A percentile compares a stretch with the other conserved stretches of the same genome.
Evolutionary conservation across 2,888 invertebrate species (phyloP).

Genomic region (Magallana nippona): DNA sequence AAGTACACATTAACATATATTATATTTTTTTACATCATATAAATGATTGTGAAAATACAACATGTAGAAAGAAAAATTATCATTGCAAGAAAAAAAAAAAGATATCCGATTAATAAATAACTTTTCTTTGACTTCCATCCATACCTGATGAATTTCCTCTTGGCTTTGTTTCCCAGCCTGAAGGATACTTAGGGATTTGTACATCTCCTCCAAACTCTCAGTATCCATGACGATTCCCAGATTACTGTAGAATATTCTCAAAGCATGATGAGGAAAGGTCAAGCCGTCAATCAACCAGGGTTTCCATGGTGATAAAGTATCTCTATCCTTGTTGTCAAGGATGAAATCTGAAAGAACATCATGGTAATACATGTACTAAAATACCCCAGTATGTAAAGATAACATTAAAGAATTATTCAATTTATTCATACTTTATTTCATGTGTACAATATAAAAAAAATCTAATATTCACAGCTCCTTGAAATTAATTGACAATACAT

Average conservation of each 20-base stretch:
- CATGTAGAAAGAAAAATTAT: too few relatives aligned
- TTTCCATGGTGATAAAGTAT: slow-evolving; percentile 74
- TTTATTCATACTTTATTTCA: too few relatives aligned
- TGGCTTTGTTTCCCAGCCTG: slow-evolving; percentile 69
- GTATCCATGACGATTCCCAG: slow-evolving; percentile 70
- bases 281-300: slow-evolving; percentile 68
- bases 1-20: too few relatives aligned
- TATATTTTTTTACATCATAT: too few relatives aligned
- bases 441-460: too few relatives aligned
- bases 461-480: too few relatives aligned
- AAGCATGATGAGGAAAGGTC: slow-evolving; percentile 72
- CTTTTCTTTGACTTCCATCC: not conserved
- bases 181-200: slow-evolving; percentile 67
- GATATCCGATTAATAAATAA: too few relatives aligned
- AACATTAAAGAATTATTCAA: not conserved
- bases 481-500: too few relatives aligned
- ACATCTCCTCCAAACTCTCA: slow-evolving; percentile 68
- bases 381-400: not conserved
- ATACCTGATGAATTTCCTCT: slow-evolving; percentile 69
- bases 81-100: too few relatives aligned
- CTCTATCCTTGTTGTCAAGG: slow-evolving; percentile 68
- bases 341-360: slow-evolving; percentile 69
- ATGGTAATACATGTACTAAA: not conserved
- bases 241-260: slow-evolving; percentile 69
- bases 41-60: too few relatives aligned